Percentiles rank a stretch among this genome's conserved stretches.
These are phyloP conservation scores for Pseudorasbora parva DNA, from an alignment of 2,113 vertebrate species.

Conservation along the genomic window DNA sequence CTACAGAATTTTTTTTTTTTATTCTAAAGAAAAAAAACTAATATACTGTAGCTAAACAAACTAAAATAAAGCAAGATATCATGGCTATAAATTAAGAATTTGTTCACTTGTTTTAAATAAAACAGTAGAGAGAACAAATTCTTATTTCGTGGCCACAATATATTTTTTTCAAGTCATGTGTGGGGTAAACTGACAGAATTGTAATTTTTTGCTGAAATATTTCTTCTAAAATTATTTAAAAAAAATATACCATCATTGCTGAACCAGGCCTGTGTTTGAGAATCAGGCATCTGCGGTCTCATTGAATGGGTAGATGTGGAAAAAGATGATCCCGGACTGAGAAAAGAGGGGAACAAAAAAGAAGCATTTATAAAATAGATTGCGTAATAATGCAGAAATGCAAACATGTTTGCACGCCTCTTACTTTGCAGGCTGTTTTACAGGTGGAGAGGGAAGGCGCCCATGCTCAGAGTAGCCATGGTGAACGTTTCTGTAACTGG, in stretches of 20 bases:
- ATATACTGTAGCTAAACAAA: too few species aligned
- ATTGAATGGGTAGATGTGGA: slow-evolving; percentile 74
- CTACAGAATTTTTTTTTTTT: not conserved
- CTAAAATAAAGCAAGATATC: too few species aligned
- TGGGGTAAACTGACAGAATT: not conserved
- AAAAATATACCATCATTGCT: slow-evolving; percentile 74
- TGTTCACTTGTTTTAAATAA: too few species aligned
- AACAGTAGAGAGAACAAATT: too few species aligned
- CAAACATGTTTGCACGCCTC: slow-evolving; percentile 38
- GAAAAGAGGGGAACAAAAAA: slow-evolving; percentile 24
- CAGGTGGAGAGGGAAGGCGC: slow-evolving; percentile 76
- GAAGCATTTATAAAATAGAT: not conserved
- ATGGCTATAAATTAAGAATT: not conserved
- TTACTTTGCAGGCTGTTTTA: slow-evolving; percentile 84
- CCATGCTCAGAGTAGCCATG: slow-evolving; percentile 79
- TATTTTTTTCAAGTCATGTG: not conserved
- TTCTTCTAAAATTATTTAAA: not conserved
- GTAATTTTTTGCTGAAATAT: not conserved
- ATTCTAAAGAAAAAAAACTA: not conserved
- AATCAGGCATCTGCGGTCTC: slow-evolving; percentile 77
- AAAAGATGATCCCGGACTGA: slow-evolving; percentile 78
- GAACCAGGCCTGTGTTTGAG: slow-evolving; percentile 86
- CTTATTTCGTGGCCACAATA: not conserved
- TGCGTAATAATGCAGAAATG: not conserved
- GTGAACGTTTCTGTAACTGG: slow-evolving; percentile 68